Percentiles rank a stretch among this genome's conserved stretches.
Conservation (phyloP, 2,888 invertebrate genomes). For the Girardia tigrina region DNA sequence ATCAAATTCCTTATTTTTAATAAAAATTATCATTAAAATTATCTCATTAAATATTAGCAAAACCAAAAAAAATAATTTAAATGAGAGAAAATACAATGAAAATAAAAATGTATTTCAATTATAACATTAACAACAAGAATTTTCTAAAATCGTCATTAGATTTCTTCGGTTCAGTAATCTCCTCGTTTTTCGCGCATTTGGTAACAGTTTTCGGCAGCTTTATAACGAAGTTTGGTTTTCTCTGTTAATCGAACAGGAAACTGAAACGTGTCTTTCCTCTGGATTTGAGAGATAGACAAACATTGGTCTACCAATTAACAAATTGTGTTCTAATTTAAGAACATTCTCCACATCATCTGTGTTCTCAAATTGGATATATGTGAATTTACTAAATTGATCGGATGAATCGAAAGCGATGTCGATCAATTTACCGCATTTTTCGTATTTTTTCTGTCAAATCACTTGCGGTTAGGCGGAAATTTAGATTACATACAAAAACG, state of each 20-base stretch:
- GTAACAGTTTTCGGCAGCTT: constrained; percentile 61
- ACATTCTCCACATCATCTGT: constrained; percentile 57
- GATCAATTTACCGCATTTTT: constrained; percentile 54
- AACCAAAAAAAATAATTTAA: too few species aligned
- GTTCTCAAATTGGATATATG: constrained; percentile 56
- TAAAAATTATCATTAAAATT: too few species aligned
- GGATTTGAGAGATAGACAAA: constrained; percentile 63
- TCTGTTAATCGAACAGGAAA: constrained; percentile 62
- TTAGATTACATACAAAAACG: constrained; percentile 58
- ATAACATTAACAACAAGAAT: too few species aligned
- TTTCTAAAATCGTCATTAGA: not conserved
- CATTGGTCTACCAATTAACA: constrained; percentile 67
- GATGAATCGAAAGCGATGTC: constrained; percentile 62
- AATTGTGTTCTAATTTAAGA: constrained; percentile 62
- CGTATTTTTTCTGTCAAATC: constrained; percentile 36
- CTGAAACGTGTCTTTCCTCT: constrained; percentile 54
- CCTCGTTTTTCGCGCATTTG: constrained; percentile 55
- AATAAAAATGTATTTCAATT: not conserved
- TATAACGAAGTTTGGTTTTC: constrained; percentile 72
- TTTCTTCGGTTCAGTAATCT: not conserved
- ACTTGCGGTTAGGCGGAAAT: constrained; percentile 24
- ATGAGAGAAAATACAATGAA: too few species aligned
- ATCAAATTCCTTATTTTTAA: too few species aligned
- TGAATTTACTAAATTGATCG: constrained; percentile 61
- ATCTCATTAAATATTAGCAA: too few species aligned